Percentiles rank a stretch among this genome's conserved stretches.
These are phyloP conservation scores for Bimastos eiseni DNA, from an alignment of 2,888 invertebrate species.

Conservation along the genomic window DNA sequence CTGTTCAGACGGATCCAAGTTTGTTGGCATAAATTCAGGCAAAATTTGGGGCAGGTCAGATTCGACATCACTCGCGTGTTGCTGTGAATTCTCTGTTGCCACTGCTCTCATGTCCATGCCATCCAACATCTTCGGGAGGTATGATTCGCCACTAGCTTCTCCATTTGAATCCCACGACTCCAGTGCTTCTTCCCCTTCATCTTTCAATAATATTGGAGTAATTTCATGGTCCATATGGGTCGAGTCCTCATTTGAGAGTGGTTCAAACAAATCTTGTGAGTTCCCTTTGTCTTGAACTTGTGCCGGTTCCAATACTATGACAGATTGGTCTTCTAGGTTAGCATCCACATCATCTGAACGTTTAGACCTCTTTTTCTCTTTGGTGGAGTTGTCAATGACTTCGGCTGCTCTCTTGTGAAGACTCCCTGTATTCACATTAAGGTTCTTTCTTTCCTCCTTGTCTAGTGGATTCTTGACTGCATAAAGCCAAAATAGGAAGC, in stretches of 20 bases:
- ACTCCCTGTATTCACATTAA: neutral
- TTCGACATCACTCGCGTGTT: neutral
- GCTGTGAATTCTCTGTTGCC: neutral
- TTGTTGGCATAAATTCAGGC: too few species aligned
- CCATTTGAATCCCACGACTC: neutral
- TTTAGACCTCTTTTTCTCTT: neutral
- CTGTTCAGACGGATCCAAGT: too few species aligned
- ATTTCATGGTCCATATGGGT: neutral
- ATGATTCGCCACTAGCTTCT: neutral
- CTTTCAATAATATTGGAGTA: neutral
- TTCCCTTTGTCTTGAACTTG: neutral
- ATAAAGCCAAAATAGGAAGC: neutral
- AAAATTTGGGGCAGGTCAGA: neutral
- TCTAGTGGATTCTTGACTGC: constrained; percentile 3
- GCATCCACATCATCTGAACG: neutral
- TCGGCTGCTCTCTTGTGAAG: neutral
- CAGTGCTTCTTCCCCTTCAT: neutral
- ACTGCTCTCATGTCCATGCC: neutral
- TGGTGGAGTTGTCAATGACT: neutral
- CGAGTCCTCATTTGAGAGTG: neutral
- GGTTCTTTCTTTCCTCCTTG: neutral
- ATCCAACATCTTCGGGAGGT: neutral
- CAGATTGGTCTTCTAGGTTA: neutral
- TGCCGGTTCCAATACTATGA: neutral
- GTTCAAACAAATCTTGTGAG: neutral